Percentiles rank a stretch among this genome's conserved stretches.
These are phyloP conservation scores for Phalacrocorax pelagicus DNA, from an alignment of 2,113 vertebrate genomes.

Conservation along the genomic window DNA sequence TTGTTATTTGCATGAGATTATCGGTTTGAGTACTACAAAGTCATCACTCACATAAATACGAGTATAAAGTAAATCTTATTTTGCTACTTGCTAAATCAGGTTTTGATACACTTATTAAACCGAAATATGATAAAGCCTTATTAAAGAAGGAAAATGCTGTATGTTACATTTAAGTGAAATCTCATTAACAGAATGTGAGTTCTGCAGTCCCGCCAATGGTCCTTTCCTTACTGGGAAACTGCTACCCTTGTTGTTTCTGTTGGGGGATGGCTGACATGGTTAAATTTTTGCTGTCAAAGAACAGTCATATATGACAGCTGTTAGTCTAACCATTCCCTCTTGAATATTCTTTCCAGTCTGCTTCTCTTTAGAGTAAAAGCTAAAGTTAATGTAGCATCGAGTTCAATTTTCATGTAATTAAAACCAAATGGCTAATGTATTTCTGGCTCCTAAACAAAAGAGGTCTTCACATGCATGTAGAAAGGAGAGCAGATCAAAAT, in stretches of 20 bases:
- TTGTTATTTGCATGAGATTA: slow-evolving; percentile 28
- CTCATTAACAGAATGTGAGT: not conserved
- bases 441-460: not conserved
- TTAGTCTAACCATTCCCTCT: not conserved
- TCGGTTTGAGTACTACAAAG: slow-evolving; percentile 26
- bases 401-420: not conserved
- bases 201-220: not conserved
- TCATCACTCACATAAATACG: not conserved
- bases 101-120: not conserved
- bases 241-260: not conserved
- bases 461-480: not conserved
- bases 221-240: not conserved
- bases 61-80: not conserved
- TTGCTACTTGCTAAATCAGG: not conserved
- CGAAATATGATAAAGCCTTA: not conserved
- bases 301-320: not conserved
- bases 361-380: not conserved
- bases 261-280: not conserved
- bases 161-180: not conserved
- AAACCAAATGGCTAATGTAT: not conserved
- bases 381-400: not conserved
- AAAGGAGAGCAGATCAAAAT: not conserved
- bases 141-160: not conserved
- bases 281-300: not conserved
- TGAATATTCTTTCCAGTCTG: not conserved